Conservation (phyloP, 2,888 invertebrate genomes). For the Stenolophus ochropezus region DNA sequence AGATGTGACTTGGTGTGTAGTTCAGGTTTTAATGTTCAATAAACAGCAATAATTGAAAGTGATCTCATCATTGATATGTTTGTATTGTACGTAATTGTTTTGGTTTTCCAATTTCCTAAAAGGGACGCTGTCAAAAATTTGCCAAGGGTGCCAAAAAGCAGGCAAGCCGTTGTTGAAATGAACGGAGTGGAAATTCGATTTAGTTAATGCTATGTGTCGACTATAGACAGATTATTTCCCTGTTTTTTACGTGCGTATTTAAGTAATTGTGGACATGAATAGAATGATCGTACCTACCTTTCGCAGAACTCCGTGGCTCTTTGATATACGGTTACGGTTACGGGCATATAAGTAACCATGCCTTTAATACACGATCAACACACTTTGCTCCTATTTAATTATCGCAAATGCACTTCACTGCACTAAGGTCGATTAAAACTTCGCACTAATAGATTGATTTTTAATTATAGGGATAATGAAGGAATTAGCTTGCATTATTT, state of each 20-base stretch:
- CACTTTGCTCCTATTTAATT: constrained; percentile 12
- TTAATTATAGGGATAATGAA: not conserved
- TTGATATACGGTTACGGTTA: not conserved
- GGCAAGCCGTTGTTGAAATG: not conserved
- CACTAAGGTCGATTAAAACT: constrained; percentile 4
- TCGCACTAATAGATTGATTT: constrained; percentile 15
- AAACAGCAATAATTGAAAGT: no score
- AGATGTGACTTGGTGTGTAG: no score
- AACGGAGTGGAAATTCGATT: not conserved
- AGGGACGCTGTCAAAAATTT: no score
- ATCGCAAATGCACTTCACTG: constrained; percentile 9
- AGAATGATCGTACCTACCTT: constrained; percentile 17
- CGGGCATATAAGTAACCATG: not conserved
- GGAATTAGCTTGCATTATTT: not conserved
- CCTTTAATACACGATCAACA: not conserved
- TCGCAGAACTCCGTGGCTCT: not conserved
- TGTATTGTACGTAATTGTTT: no score
- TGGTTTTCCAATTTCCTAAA: no score
- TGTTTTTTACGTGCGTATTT: not conserved
- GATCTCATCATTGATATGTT: no score
- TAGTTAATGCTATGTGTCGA: not conserved
- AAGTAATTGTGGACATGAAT: constrained; percentile 1
- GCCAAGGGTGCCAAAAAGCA: not conserved
- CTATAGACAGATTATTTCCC: not conserved
- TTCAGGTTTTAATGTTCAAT: no score